Conservation (phyloP, 2,797 vertebrate species). For the Myotis daubentonii region DNA sequence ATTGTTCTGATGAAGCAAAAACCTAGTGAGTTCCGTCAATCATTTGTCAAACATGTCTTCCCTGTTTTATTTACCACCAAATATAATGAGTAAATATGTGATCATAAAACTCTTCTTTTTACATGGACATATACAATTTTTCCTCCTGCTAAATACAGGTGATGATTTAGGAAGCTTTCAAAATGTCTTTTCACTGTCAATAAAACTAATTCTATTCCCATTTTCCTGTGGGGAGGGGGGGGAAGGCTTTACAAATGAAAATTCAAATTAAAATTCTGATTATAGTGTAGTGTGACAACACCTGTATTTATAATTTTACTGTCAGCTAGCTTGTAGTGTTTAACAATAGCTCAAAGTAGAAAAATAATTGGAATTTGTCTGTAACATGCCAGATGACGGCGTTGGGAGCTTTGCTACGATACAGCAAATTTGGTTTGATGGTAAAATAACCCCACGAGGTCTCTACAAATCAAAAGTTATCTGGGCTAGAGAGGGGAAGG, state of each 20-base stretch:
- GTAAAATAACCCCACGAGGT: constrained; percentile 86
- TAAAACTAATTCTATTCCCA: constrained; percentile 92
- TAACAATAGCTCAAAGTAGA: constrained; percentile 91
- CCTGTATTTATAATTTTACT: constrained; percentile 94
- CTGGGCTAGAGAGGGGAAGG: constrained; percentile 23
- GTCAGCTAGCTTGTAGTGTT: constrained; percentile 91
- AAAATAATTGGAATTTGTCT: constrained; percentile 92
- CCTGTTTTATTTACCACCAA: constrained; percentile 90
- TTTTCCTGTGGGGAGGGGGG: constrained; percentile 84
- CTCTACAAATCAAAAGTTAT: constrained; percentile 71
- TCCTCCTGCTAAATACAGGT: constrained; percentile 88
- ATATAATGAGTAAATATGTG: constrained; percentile 91
- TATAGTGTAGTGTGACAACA: constrained; percentile 93
- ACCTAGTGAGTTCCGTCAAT: constrained; percentile 87
- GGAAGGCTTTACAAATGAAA: constrained; percentile 91
- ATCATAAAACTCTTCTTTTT: constrained; percentile 91
- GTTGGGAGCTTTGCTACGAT: constrained; percentile 84
- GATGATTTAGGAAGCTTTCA: constrained; percentile 91
- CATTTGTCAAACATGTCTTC: constrained; percentile 89
- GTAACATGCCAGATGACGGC: constrained; percentile 89
- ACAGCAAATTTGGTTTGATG: constrained; percentile 87
- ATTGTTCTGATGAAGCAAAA: constrained; percentile 90
- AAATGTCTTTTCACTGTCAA: constrained; percentile 92
- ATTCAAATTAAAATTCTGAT: constrained; percentile 93
- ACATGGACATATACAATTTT: constrained; percentile 88